Percentiles rank a stretch among this genome's conserved stretches.
These are phyloP conservation scores for Cairina moschata DNA, from an alignment of 2,113 vertebrate genomes.

Conservation along the genomic window DNA sequence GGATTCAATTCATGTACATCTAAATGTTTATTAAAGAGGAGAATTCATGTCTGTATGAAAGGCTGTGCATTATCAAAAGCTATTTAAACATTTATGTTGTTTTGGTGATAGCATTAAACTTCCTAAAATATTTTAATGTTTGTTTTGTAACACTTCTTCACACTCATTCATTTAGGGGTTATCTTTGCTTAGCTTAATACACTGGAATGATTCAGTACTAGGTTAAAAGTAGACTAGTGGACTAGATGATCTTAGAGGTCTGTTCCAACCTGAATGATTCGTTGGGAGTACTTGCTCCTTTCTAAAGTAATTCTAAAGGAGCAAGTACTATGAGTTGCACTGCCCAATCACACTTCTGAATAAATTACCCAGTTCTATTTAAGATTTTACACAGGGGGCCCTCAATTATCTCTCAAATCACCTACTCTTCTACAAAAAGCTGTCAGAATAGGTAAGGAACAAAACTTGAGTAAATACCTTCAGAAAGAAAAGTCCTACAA, in stretches of 20 bases:
- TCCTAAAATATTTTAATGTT: not conserved
- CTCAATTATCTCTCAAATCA: not conserved
- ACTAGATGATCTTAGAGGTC: too few relatives aligned
- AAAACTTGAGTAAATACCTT: not conserved
- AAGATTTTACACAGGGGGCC: not conserved
- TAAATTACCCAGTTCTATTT: not conserved
- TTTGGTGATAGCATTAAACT: not conserved
- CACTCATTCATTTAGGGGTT: not conserved
- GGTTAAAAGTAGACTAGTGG: too few relatives aligned
- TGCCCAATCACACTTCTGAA: not conserved
- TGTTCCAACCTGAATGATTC: too few relatives aligned
- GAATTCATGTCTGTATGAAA: not conserved
- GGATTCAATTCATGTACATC: not conserved
- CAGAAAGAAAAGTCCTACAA: not conserved
- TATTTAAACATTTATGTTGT: not conserved
- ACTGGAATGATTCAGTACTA: not conserved
- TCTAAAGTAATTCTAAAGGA: not conserved
- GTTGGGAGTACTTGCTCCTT: too few relatives aligned
- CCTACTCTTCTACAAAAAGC: not conserved
- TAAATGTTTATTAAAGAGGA: not conserved
- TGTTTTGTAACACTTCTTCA: not conserved
- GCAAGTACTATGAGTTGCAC: not conserved
- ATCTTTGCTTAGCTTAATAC: not conserved
- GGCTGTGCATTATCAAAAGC: not conserved
- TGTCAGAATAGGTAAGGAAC: not conserved